Base-by-base conservation (phyloP, 37 sponge, comb jelly and placozoan genomes). In the Theonella swinhoei region DNA sequence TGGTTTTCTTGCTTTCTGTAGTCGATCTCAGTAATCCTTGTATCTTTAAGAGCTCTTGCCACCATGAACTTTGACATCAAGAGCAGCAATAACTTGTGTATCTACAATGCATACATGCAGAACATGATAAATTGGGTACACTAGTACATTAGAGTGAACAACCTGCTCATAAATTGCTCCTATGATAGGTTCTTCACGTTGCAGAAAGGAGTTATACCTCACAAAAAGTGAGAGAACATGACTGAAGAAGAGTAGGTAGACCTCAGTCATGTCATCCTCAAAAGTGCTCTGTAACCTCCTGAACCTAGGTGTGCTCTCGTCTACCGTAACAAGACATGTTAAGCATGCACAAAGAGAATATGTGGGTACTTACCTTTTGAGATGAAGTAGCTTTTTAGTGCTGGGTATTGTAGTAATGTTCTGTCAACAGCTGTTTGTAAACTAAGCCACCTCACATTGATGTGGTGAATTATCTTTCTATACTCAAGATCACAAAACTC, bases 361-460 rank as follows among this genome's bases (percentile, higher is more conserved):
- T 58, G 60, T 58, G 11, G n/a, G 19, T 9, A 38, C 34, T 35
- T 38, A 72, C 33, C 29, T 30, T 62, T 65, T 36, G 80, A 80
- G 20, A 33, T 22, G 37, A 83, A 83, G 76, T 68, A 74, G 54
- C 77, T 84, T 41, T n/a, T 37, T 62, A 72, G 59, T 67, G 65
- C 63, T 33, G 25, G 25, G 33, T 72, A 82, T 39, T 61, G 83
- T 72, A 32, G 37, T 24, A 82, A 35, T 72, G 59, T 54, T 26
- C 74, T 67, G 11, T 36, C 36, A 42, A 82, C 61, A 34, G 83
- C 72, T 81, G 60, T 25, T 61, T 81, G 61, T 24, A 81, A 34
- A 68, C 84, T 84, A 3, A 84, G 64, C 84, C 83, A 82, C 3
- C 83, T n/a, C n/a, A 34, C 59, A 33, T 30, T 61, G 35, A 82